Percentiles rank a stretch among this genome's conserved stretches.
Conservation (phyloP, 2,113 vertebrate genomes). For the Calonectris borealis region DNA sequence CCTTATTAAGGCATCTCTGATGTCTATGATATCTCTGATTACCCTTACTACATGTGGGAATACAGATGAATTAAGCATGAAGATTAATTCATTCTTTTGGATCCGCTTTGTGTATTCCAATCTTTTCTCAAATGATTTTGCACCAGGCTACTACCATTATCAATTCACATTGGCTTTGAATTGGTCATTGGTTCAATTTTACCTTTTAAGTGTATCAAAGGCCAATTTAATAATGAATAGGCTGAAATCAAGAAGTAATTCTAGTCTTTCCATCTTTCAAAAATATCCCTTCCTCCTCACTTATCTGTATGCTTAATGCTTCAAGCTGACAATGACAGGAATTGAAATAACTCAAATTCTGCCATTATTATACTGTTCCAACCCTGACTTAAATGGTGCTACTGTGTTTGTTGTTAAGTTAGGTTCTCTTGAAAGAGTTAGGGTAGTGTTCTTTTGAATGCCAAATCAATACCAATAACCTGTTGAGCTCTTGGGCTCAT, state of each 20-base stretch:
- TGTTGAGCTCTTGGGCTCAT: slow-evolving; percentile 7
- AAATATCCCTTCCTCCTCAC: not conserved
- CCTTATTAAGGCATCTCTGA: not conserved
- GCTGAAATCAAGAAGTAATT: not conserved
- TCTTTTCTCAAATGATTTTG: not conserved
- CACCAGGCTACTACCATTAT: not conserved
- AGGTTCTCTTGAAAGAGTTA: not conserved
- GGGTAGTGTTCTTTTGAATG: slow-evolving; percentile 13
- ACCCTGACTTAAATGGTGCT: not conserved
- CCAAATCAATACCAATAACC: slow-evolving; percentile 41
- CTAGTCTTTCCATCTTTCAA: not conserved
- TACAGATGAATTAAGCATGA: not conserved
- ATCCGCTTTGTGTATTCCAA: not conserved
- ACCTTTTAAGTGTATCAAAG: not conserved
- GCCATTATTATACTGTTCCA: not conserved
- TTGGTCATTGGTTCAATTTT: not conserved
- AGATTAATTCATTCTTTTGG: not conserved
- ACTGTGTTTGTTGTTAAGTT: slow-evolving; percentile 7
- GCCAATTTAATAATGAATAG: not conserved
- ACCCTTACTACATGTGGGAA: not conserved
- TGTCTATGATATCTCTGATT: not conserved
- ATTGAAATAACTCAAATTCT: not conserved
- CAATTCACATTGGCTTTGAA: not conserved
- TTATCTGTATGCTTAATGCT: not conserved
- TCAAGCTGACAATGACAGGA: not conserved